Conservation (phyloP, 1,140 invertebrate species). For the Aphelinus certus region DNA sequence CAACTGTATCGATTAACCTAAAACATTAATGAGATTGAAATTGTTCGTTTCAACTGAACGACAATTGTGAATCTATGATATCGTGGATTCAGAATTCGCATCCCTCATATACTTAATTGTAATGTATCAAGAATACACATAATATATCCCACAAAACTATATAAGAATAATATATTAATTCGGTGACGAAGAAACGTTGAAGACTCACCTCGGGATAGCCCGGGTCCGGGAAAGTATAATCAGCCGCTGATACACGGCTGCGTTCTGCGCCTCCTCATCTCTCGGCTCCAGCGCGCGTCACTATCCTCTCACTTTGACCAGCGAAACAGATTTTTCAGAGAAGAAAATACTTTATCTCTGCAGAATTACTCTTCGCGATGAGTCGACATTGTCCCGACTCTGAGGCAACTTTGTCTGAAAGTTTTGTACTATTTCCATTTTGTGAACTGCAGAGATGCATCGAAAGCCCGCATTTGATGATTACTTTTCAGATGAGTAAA, state of each 20-base stretch:
- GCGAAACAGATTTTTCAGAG: not conserved
- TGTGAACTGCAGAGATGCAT: not conserved
- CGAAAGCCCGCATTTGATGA: no score
- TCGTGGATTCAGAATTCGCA: no score
- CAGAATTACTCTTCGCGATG: not conserved
- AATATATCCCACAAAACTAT: no score
- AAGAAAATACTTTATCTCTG: not conserved
- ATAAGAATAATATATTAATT: no score
- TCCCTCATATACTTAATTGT: no score
- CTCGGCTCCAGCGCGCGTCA: not conserved
- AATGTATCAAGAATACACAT: no score
- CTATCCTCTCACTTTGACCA: not conserved
- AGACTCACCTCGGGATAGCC: constrained; percentile 32
- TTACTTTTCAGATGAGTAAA: no score
- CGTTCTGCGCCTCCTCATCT: constrained; percentile 14
- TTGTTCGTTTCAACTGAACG: no score
- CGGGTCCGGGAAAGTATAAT: constrained; percentile 9
- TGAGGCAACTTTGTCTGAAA: not conserved
- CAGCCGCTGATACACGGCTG: constrained; percentile 22
- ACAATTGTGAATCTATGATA: no score
- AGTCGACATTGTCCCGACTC: not conserved
- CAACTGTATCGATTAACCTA: no score
- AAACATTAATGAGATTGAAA: no score
- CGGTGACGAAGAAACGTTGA: not conserved
- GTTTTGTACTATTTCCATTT: constrained; percentile 1